Percentiles rank a stretch among this genome's conserved stretches.
phyloP scores from a whole-genome alignment of 1,140 invertebrate species.

The Sycophila sp. region DNA sequence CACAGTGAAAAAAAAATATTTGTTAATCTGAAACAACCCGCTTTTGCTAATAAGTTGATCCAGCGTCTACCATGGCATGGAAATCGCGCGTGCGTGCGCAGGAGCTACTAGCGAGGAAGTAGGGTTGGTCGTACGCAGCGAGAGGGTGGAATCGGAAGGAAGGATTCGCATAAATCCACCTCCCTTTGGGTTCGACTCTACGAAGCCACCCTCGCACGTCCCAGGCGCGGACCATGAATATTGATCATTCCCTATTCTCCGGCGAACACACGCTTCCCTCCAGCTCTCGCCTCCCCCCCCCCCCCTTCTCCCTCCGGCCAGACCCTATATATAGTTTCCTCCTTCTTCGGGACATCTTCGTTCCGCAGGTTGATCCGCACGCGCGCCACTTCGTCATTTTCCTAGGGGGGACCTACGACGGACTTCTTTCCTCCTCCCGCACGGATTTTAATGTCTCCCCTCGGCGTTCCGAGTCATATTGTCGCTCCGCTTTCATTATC shows the following conservation, averaged over 20 bases:
- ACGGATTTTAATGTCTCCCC: slow-evolving; percentile 22
- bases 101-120: slow-evolving; percentile 35
- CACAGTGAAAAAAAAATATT: too few species aligned
- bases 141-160: slow-evolving; percentile 55
- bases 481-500: slow-evolving; percentile 28
- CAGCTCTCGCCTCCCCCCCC: slow-evolving; percentile 32
- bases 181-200: slow-evolving; percentile 46
- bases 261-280: too few species aligned
- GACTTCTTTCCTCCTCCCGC: not conserved
- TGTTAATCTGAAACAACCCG: too few species aligned
- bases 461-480: slow-evolving; percentile 34
- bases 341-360: not conserved
- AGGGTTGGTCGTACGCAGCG: slow-evolving; percentile 42
- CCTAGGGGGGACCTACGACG: not conserved
- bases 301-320: slow-evolving; percentile 35
- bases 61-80: too few species aligned
- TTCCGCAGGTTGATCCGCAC: slow-evolving; percentile 3
- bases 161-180: slow-evolving; percentile 64
- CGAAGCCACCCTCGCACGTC: slow-evolving; percentile 45
- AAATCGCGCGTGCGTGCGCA: not conserved
- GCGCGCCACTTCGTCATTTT: slow-evolving; percentile 1
- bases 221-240: slow-evolving; percentile 62
- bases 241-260: slow-evolving; percentile 61
- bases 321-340: slow-evolving; percentile 40
- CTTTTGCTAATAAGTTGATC: too few species aligned